Evolutionary conservation across 1,140 invertebrate genomes (phyloP).

Genomic region (Panonychus citri): DNA sequence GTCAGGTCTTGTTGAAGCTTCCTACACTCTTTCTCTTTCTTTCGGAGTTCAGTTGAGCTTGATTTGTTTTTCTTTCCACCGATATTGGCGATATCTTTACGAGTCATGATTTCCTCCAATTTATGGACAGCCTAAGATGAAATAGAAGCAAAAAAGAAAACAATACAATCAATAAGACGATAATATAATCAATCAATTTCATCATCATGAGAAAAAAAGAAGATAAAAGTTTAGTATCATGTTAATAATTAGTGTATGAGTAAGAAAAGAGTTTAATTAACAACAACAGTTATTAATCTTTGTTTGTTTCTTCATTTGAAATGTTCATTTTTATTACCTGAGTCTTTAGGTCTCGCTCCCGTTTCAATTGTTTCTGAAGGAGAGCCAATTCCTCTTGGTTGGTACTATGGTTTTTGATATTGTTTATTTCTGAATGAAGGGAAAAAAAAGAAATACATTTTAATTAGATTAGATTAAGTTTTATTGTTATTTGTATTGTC

Average conservation of each 20-base stretch:
- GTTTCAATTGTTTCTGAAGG: background rate
- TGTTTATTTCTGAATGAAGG: conserved; percentile 11
- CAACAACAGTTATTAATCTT: too few species aligned
- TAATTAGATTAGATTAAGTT: too few species aligned
- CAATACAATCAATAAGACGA: background rate
- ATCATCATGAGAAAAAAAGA: background rate
- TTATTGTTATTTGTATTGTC: too few species aligned
- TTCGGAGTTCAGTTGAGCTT: conserved; percentile 44
- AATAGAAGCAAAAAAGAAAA: background rate
- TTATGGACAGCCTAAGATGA: conserved; percentile 74
- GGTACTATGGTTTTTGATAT: background rate
- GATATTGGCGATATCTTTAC: conserved; percentile 39
- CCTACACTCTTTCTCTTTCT: conserved; percentile 84
- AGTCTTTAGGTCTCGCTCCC: background rate
- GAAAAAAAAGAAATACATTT: background rate
- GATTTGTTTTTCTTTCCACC: conserved; percentile 29
- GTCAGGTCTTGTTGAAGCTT: conserved; percentile 87
- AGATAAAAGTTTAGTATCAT: too few species aligned
- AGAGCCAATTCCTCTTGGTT: background rate
- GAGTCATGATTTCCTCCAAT: conserved; percentile 84
- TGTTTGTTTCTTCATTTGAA: too few species aligned
- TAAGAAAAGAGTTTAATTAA: too few species aligned
- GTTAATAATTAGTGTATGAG: too few species aligned
- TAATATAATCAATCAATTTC: background rate
- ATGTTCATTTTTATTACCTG: background rate